phyloP scores from a whole-genome alignment of 1,140 invertebrate genomes.

The Drosophila oshimai region DNA sequence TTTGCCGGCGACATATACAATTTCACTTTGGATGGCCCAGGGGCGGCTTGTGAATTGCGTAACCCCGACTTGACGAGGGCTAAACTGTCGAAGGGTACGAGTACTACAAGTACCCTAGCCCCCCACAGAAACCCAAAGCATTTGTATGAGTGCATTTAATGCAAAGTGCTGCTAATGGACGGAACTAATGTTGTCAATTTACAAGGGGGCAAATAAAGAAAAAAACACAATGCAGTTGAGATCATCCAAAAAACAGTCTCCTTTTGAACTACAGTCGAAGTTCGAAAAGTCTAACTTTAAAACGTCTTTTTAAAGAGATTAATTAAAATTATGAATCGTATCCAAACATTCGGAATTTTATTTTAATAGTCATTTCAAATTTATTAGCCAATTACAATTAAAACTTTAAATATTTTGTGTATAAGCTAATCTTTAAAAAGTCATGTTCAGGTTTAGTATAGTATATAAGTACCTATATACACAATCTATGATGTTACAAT shows the following conservation, averaged over 20 bases:
- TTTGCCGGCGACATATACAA: slow-evolving; percentile 60
- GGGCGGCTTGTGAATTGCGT: slow-evolving; percentile 55
- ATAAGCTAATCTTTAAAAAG: too few relatives aligned
- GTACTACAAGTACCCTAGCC: slow-evolving; percentile 6
- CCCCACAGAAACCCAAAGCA: slow-evolving; percentile 16
- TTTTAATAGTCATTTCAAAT: too few relatives aligned
- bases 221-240: background rate
- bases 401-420: background rate
- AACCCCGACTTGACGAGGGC: slow-evolving; percentile 50
- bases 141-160: slow-evolving; percentile 30
- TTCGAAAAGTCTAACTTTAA: too few relatives aligned
- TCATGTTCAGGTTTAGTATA: too few relatives aligned
- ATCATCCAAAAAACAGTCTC: background rate
- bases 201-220: background rate
- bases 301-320: too few relatives aligned
- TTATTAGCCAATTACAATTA: background rate
- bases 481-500: too few relatives aligned
- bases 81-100: slow-evolving; percentile 38
- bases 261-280: background rate
- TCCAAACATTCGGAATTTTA: too few relatives aligned
- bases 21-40: slow-evolving; percentile 56
- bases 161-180: slow-evolving; percentile 62
- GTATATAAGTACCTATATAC: too few relatives aligned
- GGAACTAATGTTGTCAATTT: slow-evolving; percentile 65
- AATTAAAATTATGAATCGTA: too few relatives aligned